These are phyloP conservation scores for Holothuria scabra DNA, from an alignment of 53 echinoderm and acorn worm genomes.

Conservation along the genomic window DNA sequence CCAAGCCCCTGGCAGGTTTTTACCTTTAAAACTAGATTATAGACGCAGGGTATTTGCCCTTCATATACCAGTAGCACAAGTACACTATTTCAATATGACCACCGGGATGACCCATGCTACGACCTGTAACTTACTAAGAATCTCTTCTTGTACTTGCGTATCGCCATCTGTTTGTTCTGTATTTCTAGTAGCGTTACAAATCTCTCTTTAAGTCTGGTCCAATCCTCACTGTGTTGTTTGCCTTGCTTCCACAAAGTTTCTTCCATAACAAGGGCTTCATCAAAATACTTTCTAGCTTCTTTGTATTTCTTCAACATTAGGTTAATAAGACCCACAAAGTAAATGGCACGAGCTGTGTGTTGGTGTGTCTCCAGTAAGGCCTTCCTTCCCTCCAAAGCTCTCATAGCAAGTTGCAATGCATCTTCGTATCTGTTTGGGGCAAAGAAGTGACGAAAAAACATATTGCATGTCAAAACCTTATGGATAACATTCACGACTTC, in stretches of 20 bases:
- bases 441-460: slow-evolving; percentile 1
- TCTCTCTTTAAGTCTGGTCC: slow-evolving; percentile 66
- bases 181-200: slow-evolving; percentile 55
- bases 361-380: slow-evolving; percentile 70
- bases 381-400: slow-evolving; percentile 64
- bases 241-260: slow-evolving; percentile 66
- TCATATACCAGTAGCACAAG: no score
- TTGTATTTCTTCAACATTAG: slow-evolving; percentile 68
- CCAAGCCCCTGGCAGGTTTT: no score
- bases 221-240: slow-evolving; percentile 80
- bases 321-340: slow-evolving; percentile 88
- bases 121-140: slow-evolving; percentile 42
- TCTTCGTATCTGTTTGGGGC: slow-evolving; percentile 59
- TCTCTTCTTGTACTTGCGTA: slow-evolving; percentile 53
- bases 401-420: slow-evolving; percentile 72
- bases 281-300: slow-evolving; percentile 67
- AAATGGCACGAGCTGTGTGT: slow-evolving; percentile 83
- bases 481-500: no score
- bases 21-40: no score
- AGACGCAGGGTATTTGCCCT: no score
- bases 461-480: neutral
- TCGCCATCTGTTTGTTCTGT: slow-evolving; percentile 54
- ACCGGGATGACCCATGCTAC: no score
- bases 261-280: slow-evolving; percentile 80
- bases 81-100: no score